Percentiles rank a stretch among this genome's conserved stretches.
Conservation (phyloP, 1,140 invertebrate genomes). For the Hetaerina americana region DNA sequence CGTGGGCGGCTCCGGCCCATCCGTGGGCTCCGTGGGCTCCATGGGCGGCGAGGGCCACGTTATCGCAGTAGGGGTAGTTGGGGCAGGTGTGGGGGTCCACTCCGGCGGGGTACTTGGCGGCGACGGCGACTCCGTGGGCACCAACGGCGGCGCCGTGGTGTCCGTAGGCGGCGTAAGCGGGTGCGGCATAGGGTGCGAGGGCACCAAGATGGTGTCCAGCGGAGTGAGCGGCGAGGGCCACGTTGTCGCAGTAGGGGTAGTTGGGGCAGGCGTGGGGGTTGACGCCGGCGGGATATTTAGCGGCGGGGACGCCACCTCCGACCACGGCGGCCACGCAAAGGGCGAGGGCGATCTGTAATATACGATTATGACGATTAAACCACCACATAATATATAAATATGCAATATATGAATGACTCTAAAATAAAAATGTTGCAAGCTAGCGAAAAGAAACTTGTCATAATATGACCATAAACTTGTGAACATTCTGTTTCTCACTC, state of each 20-base stretch:
- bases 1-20: background rate
- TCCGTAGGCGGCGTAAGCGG: background rate
- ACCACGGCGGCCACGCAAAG: background rate
- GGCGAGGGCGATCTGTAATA: background rate
- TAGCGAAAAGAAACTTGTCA: too few relatives aligned
- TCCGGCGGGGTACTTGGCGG: slow-evolving; percentile 16
- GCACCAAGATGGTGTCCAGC: background rate
- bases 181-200: background rate
- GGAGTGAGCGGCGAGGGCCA: background rate
- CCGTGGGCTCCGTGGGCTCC: background rate
- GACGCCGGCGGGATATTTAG: slow-evolving; percentile 15
- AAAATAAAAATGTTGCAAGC: too few relatives aligned
- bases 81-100: slow-evolving; percentile 12
- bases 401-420: too few relatives aligned
- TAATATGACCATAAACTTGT: too few relatives aligned
- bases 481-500: too few relatives aligned
- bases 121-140: too few relatives aligned
- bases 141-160: slow-evolving; percentile 23
- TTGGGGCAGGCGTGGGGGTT: slow-evolving; percentile 13
- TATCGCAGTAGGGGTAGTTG: slow-evolving; percentile 15
- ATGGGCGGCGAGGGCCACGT: too few relatives aligned
- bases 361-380: too few relatives aligned
- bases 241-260: slow-evolving; percentile 16
- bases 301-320: slow-evolving; percentile 25
- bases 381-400: too few relatives aligned